phyloP scores from a whole-genome alignment of 1,140 invertebrate species.

The Drosophila busckii region DNA sequence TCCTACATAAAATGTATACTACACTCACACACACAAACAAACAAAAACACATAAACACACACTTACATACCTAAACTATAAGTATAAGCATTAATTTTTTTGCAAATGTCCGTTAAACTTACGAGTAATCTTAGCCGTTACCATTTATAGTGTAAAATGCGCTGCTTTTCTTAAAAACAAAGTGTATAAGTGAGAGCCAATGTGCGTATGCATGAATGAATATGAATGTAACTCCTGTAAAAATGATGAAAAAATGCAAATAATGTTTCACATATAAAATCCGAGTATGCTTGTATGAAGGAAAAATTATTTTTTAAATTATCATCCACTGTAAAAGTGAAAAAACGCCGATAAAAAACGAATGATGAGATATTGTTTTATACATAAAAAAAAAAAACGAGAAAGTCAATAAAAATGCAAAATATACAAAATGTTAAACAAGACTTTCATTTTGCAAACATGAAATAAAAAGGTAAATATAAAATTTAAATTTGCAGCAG shows the following conservation, averaged over 20 bases:
- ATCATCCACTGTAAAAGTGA: constrained; percentile 30
- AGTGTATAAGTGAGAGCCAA: constrained; percentile 18
- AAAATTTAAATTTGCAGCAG: neutral
- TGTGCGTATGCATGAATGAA: constrained; percentile 8
- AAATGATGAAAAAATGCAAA: constrained; percentile 31
- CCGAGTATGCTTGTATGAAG: constrained; percentile 49
- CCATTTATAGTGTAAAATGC: constrained; percentile 20
- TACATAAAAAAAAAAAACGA: constrained; percentile 50
- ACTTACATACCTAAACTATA: constrained; percentile 21
- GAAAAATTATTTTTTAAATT: constrained; percentile 56
- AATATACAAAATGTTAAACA: constrained; percentile 64
- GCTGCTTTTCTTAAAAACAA: constrained; percentile 26
- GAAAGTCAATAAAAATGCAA: constrained; percentile 73
- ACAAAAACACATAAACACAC: constrained; percentile 19
- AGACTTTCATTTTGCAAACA: constrained; percentile 4
- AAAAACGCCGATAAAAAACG: constrained; percentile 19
- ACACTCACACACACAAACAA: constrained; percentile 21
- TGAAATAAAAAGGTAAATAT: neutral
- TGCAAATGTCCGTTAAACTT: constrained; percentile 49
- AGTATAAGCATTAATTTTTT: constrained; percentile 43
- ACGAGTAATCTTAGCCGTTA: constrained; percentile 40
- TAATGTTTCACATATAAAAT: constrained; percentile 19
- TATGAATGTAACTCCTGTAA: constrained; percentile 5
- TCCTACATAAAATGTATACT: constrained; percentile 33
- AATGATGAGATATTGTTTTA: constrained; percentile 67